These are phyloP conservation scores for Drosophila simulans DNA, from an alignment of 1,140 invertebrate genomes.

Conservation along the genomic window DNA sequence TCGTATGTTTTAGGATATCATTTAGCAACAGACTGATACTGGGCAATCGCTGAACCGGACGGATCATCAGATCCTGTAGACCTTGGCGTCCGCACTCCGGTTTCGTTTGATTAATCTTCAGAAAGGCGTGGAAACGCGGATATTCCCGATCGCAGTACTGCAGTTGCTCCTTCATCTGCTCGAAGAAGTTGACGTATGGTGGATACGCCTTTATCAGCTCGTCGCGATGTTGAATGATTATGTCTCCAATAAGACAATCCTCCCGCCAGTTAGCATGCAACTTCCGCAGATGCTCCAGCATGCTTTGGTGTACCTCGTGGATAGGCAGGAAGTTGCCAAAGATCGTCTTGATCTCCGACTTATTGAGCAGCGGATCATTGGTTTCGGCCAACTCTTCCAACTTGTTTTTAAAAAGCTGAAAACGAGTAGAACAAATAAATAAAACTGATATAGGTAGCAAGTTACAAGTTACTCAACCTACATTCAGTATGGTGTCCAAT, in stretches of 20 bases:
- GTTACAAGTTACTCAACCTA: conserved; percentile 70
- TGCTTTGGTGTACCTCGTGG: conserved; percentile 95
- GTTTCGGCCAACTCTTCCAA: conserved; percentile 92
- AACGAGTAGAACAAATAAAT: background rate
- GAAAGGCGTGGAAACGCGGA: conserved; percentile 97
- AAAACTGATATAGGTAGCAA: background rate
- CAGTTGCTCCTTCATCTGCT: conserved; percentile 97
- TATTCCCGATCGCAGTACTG: conserved; percentile 95
- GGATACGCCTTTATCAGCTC: conserved; percentile 97
- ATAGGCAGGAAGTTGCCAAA: conserved; percentile 98
- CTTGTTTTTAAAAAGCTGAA: conserved; percentile 96
- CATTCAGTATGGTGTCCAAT: conserved; percentile 95
- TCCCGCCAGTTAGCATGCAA: conserved; percentile 90
- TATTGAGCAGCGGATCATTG: conserved; percentile 92
- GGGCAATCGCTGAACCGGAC: conserved; percentile 97
- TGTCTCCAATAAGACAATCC: conserved; percentile 93
- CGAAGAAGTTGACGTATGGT: conserved; percentile 98
- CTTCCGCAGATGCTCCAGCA: conserved; percentile 87
- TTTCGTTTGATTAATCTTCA: conserved; percentile 97
- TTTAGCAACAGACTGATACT: conserved; percentile 97
- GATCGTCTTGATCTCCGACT: conserved; percentile 97
- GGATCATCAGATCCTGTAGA: conserved; percentile 96
- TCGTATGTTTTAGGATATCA: conserved; percentile 96
- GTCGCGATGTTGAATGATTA: conserved; percentile 93
- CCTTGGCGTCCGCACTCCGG: conserved; percentile 98